phyloP scores from a whole-genome alignment of 2,113 vertebrate genomes.

The Lepidothrix coronata region DNA sequence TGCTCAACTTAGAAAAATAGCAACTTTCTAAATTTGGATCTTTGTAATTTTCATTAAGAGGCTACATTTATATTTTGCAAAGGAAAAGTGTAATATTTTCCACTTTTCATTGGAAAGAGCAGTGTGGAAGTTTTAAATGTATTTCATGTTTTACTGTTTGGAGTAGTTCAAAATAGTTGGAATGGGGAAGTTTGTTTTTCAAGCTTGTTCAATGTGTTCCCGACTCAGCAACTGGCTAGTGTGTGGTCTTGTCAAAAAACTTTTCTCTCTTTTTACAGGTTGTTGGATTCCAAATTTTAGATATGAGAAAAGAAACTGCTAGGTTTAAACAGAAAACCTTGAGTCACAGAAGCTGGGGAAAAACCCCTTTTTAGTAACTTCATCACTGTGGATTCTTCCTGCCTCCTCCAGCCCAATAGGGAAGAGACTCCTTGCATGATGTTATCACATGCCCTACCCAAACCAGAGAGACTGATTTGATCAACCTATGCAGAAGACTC shows the following conservation, averaged over 20 bases:
- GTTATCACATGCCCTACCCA: too few species aligned
- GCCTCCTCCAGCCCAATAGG: too few species aligned
- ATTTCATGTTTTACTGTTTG: not conserved
- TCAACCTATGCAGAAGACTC: too few species aligned
- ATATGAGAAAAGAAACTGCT: too few species aligned
- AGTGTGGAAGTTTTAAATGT: not conserved
- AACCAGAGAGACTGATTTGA: too few species aligned
- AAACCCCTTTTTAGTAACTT: too few species aligned
- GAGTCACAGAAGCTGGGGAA: too few species aligned
- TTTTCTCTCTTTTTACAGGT: not conserved
- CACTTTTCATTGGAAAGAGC: not conserved
- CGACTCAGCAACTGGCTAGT: not conserved
- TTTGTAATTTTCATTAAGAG: not conserved
- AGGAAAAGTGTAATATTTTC: not conserved
- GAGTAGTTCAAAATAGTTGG: not conserved
- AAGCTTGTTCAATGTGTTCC: not conserved
- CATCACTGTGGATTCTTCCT: too few species aligned
- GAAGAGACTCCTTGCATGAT: too few species aligned
- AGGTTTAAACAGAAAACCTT: too few species aligned
- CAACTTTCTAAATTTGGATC: not conserved
- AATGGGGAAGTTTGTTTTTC: not conserved
- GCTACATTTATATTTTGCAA: not conserved
- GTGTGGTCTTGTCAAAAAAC: not conserved
- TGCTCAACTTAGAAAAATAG: not conserved
- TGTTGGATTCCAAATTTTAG: not conserved